Percentiles rank a stretch among this genome's conserved stretches.
These are phyloP conservation scores for Drosophila rufa DNA, from an alignment of 1,140 invertebrate genomes.

Conservation along the genomic window DNA sequence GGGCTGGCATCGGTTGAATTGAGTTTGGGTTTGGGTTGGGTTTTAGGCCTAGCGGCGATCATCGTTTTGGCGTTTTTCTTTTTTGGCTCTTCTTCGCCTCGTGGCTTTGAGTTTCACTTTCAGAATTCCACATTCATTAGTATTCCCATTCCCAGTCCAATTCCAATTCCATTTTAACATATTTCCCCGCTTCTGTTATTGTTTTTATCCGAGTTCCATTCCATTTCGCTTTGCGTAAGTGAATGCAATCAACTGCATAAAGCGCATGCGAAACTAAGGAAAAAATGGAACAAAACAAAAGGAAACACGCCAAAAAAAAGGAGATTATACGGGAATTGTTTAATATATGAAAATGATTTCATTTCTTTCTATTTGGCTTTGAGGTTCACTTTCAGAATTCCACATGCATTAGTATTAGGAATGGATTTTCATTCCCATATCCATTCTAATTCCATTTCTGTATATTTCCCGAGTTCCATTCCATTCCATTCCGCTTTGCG, in stretches of 20 bases:
- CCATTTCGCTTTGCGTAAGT: constrained; percentile 35
- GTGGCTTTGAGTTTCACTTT: constrained; percentile 35
- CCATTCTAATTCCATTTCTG: no score
- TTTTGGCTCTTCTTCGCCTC: constrained; percentile 8
- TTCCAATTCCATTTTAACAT: constrained; percentile 1
- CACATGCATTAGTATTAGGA: no score
- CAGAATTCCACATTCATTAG: constrained; percentile 57
- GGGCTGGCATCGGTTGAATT: constrained; percentile 17
- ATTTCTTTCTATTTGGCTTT: no score
- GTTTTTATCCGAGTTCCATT: constrained; percentile 3
- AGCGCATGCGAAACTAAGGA: constrained; percentile 19
- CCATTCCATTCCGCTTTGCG: no score
- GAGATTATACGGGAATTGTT: no score
- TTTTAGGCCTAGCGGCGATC: constrained; percentile 36
- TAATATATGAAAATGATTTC: no score
- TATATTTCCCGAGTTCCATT: no score
- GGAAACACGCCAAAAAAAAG: neutral
- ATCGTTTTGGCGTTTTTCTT: neutral
- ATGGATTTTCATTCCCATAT: no score
- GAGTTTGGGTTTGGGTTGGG: constrained; percentile 34
- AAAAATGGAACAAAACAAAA: constrained; percentile 12
- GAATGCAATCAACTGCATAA: constrained; percentile 18
- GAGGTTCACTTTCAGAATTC: no score
- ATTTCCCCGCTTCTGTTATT: neutral
- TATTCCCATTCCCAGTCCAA: constrained; percentile 16